Conservation (phyloP, 2,113 vertebrate species). For the Heterochromis multidens region DNA sequence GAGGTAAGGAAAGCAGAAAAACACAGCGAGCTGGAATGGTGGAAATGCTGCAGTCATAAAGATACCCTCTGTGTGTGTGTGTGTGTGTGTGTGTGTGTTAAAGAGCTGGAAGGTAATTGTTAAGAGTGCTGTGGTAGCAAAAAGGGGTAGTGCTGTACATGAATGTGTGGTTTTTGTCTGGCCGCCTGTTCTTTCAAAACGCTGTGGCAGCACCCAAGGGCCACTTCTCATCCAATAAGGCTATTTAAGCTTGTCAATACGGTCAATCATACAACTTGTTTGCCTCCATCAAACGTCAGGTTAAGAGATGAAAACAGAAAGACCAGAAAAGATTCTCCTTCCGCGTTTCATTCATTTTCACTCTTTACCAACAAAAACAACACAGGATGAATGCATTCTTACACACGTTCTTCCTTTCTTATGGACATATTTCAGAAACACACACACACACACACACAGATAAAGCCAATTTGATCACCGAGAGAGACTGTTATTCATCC, state of each 20-base stretch:
- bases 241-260: conserved; percentile 55
- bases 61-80: conserved; percentile 33
- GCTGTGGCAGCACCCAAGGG: conserved; percentile 49
- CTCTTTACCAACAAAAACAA: background rate
- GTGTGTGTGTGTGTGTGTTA: conserved; percentile 12
- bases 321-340: background rate
- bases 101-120: conserved; percentile 55
- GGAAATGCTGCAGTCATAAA: conserved; percentile 59
- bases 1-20: conserved; percentile 42
- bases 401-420: background rate
- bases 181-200: conserved; percentile 24
- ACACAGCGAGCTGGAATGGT: conserved; percentile 29
- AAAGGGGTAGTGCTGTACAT: conserved; percentile 33
- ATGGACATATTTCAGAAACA: background rate
- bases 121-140: conserved; percentile 50
- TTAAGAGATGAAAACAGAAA: background rate
- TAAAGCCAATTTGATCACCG: background rate
- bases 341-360: background rate
- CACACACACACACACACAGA: background rate
- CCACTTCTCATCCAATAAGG: conserved; percentile 43
- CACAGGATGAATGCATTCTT: background rate
- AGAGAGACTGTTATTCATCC: background rate
- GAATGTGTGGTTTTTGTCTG: conserved; percentile 52
- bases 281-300: conserved; percentile 25
- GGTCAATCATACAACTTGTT: conserved; percentile 45